Percentiles rank a stretch among this genome's conserved stretches.
Evolutionary conservation across 2,888 invertebrate genomes (phyloP).

Genomic region (Terebella lapidaria): DNA sequence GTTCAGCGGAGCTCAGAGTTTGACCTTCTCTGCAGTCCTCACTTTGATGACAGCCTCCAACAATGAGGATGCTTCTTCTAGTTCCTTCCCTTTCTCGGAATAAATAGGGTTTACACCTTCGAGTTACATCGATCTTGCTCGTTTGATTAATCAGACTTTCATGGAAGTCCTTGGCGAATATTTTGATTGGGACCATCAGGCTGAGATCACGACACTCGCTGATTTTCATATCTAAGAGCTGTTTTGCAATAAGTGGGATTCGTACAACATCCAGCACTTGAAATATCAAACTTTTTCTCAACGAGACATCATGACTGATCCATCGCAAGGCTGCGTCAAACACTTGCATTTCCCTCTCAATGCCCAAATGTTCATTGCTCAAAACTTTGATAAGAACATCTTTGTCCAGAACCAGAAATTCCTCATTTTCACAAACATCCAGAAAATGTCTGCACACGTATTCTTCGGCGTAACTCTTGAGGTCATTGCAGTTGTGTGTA

Average conservation of each 20-base stretch:
- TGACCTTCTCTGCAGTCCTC: conserved; percentile 70
- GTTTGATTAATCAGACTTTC: no score
- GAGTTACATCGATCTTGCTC: neutral
- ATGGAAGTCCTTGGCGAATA: conserved; percentile 33
- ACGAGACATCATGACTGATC: conserved; percentile 75
- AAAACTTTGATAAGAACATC: neutral
- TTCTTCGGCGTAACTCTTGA: neutral
- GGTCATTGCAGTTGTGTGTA: neutral
- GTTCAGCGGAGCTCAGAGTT: conserved; percentile 76
- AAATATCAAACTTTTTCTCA: conserved; percentile 76
- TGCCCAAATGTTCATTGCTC: conserved; percentile 36
- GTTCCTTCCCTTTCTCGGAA: conserved; percentile 74
- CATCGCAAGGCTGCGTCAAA: conserved; percentile 81
- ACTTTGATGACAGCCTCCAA: conserved; percentile 84
- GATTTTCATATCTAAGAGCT: conserved; percentile 72
- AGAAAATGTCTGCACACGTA: neutral
- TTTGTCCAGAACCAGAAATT: neutral
- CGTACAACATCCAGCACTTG: conserved; percentile 78
- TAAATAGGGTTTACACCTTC: conserved; percentile 19
- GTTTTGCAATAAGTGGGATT: conserved; percentile 75
- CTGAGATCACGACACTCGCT: conserved; percentile 75
- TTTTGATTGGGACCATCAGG: conserved; percentile 68
- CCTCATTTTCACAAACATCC: neutral
- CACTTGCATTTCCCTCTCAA: conserved; percentile 69
- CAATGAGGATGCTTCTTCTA: conserved; percentile 79